These are phyloP conservation scores for Numenius phaeopus DNA, from an alignment of 2,797 vertebrate genomes.

Conservation along the genomic window DNA sequence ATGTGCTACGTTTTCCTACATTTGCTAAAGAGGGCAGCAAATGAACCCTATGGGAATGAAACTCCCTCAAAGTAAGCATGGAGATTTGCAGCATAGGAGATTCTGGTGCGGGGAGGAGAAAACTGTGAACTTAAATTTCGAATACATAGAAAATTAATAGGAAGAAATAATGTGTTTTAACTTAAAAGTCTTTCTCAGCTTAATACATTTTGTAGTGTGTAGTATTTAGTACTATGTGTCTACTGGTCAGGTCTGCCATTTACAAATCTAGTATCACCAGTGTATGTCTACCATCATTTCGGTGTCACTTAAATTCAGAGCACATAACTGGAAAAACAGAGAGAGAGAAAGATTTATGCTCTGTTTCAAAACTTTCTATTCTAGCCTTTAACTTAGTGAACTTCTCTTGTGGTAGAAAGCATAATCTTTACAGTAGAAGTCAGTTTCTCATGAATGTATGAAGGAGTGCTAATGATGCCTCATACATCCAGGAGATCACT, in stretches of 20 bases:
- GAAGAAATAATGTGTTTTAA: not conserved
- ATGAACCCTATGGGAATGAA: not conserved
- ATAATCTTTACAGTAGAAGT: not conserved
- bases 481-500: not conserved
- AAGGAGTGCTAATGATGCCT: not conserved
- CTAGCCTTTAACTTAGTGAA: not conserved
- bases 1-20: not conserved
- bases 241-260: not conserved
- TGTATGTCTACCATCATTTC: not conserved
- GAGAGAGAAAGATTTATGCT: not conserved
- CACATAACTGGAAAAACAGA: not conserved
- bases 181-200: not conserved
- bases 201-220: not conserved
- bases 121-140: not conserved
- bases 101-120: not conserved
- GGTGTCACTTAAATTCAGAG: not conserved
- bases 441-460: not conserved
- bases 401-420: not conserved
- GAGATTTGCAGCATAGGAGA: not conserved
- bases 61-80: not conserved
- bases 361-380: not conserved
- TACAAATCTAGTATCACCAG: not conserved
- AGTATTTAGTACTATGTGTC: not conserved
- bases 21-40: not conserved
- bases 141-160: not conserved